Percentiles rank a stretch among this genome's conserved stretches.
Evolutionary conservation across 1,140 invertebrate genomes (phyloP).

Genomic region (Eulimnadia texana): DNA sequence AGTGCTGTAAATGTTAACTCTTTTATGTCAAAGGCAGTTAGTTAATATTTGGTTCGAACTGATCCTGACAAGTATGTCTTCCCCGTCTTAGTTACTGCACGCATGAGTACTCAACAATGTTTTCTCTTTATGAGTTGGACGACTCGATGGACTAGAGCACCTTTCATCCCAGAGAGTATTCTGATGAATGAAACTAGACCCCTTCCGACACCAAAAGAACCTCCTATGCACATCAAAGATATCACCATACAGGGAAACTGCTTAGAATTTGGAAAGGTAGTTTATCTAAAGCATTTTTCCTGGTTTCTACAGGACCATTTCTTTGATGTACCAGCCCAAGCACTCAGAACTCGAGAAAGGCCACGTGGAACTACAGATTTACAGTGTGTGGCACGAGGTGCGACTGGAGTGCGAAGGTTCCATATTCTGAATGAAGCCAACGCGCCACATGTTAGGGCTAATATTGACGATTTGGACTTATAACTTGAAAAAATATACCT

Average conservation of each 20-base stretch:
- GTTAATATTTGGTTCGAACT: not conserved
- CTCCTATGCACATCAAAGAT: not conserved
- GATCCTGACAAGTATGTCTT: no score
- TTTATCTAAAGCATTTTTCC: not conserved
- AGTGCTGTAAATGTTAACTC: not conserved
- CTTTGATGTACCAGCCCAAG: not conserved
- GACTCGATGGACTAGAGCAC: not conserved
- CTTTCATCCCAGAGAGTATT: not conserved
- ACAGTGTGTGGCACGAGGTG: not conserved
- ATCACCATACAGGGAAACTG: not conserved
- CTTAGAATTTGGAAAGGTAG: no score
- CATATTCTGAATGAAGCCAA: not conserved
- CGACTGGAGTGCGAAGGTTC: not conserved
- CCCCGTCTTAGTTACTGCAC: not conserved
- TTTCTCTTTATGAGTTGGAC: not conserved
- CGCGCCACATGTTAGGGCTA: not conserved
- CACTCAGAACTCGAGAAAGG: not conserved
- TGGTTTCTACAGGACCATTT: not conserved
- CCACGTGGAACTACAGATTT: not conserved
- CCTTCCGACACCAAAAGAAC: not conserved
- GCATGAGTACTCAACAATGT: not conserved
- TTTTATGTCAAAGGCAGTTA: not conserved
- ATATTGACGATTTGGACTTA: not conserved
- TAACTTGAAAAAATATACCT: no score
- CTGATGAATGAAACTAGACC: not conserved